A percentile compares a stretch with the other conserved stretches of the same genome.
Evolutionary conservation across 2,797 vertebrate species (phyloP).

Genomic region (Neostethus bicornis): DNA sequence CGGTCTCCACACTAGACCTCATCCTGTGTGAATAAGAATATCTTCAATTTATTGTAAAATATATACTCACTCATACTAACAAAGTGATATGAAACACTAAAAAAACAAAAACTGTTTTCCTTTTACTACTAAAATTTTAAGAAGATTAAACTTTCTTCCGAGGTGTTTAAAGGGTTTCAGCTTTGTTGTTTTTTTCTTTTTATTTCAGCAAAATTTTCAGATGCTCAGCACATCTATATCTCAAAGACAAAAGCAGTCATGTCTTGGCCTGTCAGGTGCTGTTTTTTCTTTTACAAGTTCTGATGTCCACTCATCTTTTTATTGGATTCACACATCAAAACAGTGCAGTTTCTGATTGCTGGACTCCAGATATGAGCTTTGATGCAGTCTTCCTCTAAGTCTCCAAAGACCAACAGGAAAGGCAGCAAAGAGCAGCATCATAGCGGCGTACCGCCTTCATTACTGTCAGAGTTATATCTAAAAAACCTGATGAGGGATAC

Average conservation of each 20-base stretch:
- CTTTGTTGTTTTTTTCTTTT: constrained; percentile 43
- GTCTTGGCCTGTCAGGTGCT: constrained; percentile 57
- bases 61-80: constrained; percentile 4
- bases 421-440: constrained; percentile 71
- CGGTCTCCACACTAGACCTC: constrained; percentile 38
- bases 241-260: constrained; percentile 44
- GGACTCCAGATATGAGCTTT: constrained; percentile 72
- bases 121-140: constrained; percentile 7
- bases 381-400: constrained; percentile 70
- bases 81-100: constrained; percentile 12
- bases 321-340: constrained; percentile 78
- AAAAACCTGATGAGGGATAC: constrained; percentile 82
- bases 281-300: constrained; percentile 59
- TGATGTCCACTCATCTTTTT: constrained; percentile 70
- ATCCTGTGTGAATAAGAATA: constrained; percentile 34
- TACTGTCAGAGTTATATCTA: constrained; percentile 79
- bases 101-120: constrained; percentile 6
- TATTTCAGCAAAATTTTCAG: constrained; percentile 63
- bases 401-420: constrained; percentile 72
- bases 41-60: constrained; percentile 24
- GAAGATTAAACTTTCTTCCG: constrained; percentile 42
- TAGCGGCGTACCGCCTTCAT: constrained; percentile 79
- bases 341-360: constrained; percentile 60
- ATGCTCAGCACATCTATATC: constrained; percentile 40
- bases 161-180: constrained; percentile 17